These are phyloP conservation scores for Pampusana beccarii DNA, from an alignment of 2,113 vertebrate genomes.

Conservation along the genomic window DNA sequence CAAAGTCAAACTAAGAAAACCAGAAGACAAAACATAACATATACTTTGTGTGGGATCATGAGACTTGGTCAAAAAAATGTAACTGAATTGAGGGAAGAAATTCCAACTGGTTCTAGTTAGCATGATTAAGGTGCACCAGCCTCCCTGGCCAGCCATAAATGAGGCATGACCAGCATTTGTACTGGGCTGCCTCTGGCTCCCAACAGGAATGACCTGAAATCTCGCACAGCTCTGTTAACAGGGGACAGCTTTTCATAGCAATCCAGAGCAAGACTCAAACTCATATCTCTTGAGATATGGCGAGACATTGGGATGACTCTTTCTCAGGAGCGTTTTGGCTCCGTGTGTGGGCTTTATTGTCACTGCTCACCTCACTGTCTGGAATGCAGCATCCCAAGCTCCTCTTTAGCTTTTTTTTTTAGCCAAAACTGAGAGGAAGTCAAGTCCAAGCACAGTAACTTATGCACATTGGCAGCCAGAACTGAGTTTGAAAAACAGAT, in stretches of 20 bases:
- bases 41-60: background rate
- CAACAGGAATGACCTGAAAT: background rate
- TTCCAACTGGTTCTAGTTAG: background rate
- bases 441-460: background rate
- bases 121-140: background rate
- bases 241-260: background rate
- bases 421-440: background rate
- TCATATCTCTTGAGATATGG: rapidly evolving
- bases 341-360: background rate
- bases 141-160: background rate
- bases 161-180: background rate
- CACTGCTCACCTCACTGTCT: background rate
- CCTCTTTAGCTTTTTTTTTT: background rate
- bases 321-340: background rate
- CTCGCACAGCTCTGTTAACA: background rate
- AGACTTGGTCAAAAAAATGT: background rate
- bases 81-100: background rate
- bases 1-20: background rate
- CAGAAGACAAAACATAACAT: background rate
- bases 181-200: background rate
- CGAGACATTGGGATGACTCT: background rate
- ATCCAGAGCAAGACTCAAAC: background rate
- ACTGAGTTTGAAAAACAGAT: background rate
- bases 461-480: background rate
- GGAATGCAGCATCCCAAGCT: background rate